Percentiles rank a stretch among this genome's conserved stretches.
These are phyloP conservation scores for Nemapogon koenigi DNA, from an alignment of 2,888 invertebrate genomes.

Conservation along the genomic window DNA sequence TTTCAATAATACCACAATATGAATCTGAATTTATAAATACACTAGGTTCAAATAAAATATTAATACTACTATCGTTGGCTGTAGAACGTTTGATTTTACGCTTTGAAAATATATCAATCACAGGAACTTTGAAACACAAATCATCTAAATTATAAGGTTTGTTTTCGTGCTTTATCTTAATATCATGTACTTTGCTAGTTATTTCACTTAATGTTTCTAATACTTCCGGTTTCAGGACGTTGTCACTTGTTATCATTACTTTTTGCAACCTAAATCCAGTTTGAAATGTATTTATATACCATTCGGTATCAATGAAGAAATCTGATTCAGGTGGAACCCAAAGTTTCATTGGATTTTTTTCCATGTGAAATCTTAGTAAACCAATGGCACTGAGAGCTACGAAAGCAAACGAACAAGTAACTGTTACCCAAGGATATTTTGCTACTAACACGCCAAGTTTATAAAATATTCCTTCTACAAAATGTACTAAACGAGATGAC, in stretches of 20 bases:
- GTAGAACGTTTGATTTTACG: conserved; percentile 22
- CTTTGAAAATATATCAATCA: conserved; percentile 17
- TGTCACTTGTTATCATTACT: conserved; percentile 68
- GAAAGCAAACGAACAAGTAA: conserved; percentile 59
- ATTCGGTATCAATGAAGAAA: conserved; percentile 73
- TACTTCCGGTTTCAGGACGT: conserved; percentile 69
- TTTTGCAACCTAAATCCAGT: conserved; percentile 68
- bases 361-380: conserved; percentile 70
- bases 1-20: conserved; percentile 70
- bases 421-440: conserved; percentile 65
- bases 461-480: conserved; percentile 49
- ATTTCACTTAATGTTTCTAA: conserved; percentile 59
- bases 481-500: conserved; percentile 44
- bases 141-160: conserved; percentile 30
- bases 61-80: conserved; percentile 25
- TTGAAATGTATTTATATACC: conserved; percentile 72
- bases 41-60: conserved; percentile 54
- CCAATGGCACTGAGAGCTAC: conserved; percentile 68
- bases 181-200: conserved; percentile 49
- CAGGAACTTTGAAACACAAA: conserved; percentile 51
- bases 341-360: conserved; percentile 76
- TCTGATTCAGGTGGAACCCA: conserved; percentile 79
- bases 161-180: conserved; percentile 32
- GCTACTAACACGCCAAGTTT: conserved; percentile 70
- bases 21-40: conserved; percentile 60